These are phyloP conservation scores for Notodonta dromedarius DNA, from an alignment of 2,888 invertebrate species.

Conservation along the genomic window DNA sequence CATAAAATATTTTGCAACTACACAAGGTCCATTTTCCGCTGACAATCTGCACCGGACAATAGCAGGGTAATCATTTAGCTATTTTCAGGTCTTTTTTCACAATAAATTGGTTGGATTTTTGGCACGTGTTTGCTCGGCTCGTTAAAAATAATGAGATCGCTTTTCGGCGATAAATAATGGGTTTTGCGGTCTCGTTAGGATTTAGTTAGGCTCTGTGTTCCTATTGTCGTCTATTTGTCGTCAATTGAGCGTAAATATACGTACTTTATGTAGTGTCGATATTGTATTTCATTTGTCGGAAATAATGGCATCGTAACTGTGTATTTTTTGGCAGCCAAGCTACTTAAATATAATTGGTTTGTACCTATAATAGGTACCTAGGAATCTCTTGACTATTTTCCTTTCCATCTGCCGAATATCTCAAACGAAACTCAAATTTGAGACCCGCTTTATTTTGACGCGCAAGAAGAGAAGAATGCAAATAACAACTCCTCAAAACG, in stretches of 20 bases:
- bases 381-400: too few relatives aligned
- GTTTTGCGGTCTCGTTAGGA: conserved; percentile 47
- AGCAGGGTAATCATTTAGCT: conserved; percentile 62
- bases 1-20: conserved; percentile 33
- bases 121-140: conserved; percentile 61
- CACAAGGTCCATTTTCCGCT: conserved; percentile 38
- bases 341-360: neutral
- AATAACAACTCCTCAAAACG: too few relatives aligned
- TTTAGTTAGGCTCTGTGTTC: conserved; percentile 33
- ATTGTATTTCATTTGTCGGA: conserved; percentile 10
- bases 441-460: too few relatives aligned
- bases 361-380: too few relatives aligned
- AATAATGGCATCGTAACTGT: conserved; percentile 15
- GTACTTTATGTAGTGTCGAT: conserved; percentile 20
- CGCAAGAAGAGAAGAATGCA: too few relatives aligned
- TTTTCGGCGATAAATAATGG: conserved; percentile 64
- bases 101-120: conserved; percentile 74
- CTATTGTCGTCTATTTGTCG: conserved; percentile 30
- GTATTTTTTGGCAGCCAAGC: neutral
- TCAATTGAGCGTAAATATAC: conserved; percentile 32
- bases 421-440: too few relatives aligned
- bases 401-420: too few relatives aligned
- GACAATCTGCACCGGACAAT: conserved; percentile 19
- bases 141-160: conserved; percentile 80
- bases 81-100: conserved; percentile 57